Evolutionary conservation across 2,797 vertebrate genomes (phyloP).

Genomic region (Atherinosoma microstoma): DNA sequence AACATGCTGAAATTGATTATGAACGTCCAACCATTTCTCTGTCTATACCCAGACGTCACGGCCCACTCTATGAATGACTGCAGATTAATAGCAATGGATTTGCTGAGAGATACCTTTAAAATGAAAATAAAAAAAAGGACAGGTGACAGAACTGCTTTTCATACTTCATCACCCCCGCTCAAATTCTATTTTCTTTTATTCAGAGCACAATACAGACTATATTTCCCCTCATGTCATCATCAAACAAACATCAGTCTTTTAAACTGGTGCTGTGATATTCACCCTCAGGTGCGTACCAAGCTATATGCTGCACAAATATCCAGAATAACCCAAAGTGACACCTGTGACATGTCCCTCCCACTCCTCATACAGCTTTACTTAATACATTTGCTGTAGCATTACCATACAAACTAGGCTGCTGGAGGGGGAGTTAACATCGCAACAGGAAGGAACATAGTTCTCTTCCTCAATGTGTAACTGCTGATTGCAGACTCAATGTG

Average conservation of each 20-base stretch:
- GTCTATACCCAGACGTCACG: slow-evolving; percentile 19
- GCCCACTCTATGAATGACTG: neutral
- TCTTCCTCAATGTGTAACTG: slow-evolving; percentile 44
- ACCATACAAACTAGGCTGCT: slow-evolving; percentile 39
- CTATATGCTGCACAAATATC: slow-evolving; percentile 5
- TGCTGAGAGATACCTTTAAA: neutral
- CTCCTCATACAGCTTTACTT: slow-evolving; percentile 26
- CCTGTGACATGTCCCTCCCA: slow-evolving; percentile 44
- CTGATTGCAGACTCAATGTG: slow-evolving; percentile 62
- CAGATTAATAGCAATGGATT: slow-evolving; percentile 22
- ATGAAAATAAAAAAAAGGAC: neutral
- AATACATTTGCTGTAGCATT: slow-evolving; percentile 49
- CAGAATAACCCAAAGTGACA: slow-evolving; percentile 52
- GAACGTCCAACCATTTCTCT: slow-evolving; percentile 20
- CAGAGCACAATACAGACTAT: slow-evolving; percentile 17
- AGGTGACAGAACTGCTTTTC: slow-evolving; percentile 1
- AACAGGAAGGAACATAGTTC: slow-evolving; percentile 26
- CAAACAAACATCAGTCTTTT: slow-evolving; percentile 31
- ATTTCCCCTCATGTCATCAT: slow-evolving; percentile 48
- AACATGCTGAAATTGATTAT: slow-evolving; percentile 35
- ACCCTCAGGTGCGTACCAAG: slow-evolving; percentile 22
- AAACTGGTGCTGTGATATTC: slow-evolving; percentile 29
- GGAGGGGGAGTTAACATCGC: slow-evolving; percentile 25
- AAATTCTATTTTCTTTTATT: slow-evolving; percentile 18
- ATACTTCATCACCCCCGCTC: neutral